Evolutionary conservation across 2,113 vertebrate genomes (phyloP).

Genomic region (Electrona antarctica): DNA sequence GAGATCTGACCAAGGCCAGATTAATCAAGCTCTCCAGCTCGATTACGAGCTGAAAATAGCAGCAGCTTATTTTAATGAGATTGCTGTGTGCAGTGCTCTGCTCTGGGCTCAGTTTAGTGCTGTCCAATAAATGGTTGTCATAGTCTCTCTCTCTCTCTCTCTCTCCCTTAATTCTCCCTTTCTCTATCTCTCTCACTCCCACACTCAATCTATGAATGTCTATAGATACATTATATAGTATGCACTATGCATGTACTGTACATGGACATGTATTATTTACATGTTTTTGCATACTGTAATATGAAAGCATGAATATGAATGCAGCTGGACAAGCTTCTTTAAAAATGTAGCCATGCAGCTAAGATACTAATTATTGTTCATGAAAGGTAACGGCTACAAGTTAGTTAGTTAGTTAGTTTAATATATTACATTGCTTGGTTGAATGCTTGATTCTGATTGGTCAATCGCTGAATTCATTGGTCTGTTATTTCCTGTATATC

Average conservation of each 20-base stretch:
- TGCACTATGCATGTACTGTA: neutral
- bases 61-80: slow-evolving; percentile 90
- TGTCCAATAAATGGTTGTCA: slow-evolving; percentile 59
- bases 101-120: slow-evolving; percentile 68
- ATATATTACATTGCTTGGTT: too few species aligned
- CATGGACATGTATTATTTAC: neutral
- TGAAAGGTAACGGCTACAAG: too few species aligned
- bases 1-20: slow-evolving; percentile 81
- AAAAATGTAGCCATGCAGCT: too few species aligned
- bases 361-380: too few species aligned
- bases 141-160: slow-evolving; percentile 1
- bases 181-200: slow-evolving; percentile 1
- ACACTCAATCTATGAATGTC: slow-evolving; percentile 7
- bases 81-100: slow-evolving; percentile 72
- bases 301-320: too few species aligned
- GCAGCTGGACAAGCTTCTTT: too few species aligned
- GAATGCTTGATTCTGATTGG: too few species aligned
- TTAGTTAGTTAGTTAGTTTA: too few species aligned
- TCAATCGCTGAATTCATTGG: too few species aligned
- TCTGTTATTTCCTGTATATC: too few species aligned
- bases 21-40: slow-evolving; percentile 85
- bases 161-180: neutral
- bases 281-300: too few species aligned
- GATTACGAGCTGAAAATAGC: slow-evolving; percentile 88
- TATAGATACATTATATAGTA: too few species aligned